Evolutionary conservation across 2,113 vertebrate species (phyloP), one percentile per base, ranked within the genome.

Genomic region (Lutjanus erythropterus): DNA sequence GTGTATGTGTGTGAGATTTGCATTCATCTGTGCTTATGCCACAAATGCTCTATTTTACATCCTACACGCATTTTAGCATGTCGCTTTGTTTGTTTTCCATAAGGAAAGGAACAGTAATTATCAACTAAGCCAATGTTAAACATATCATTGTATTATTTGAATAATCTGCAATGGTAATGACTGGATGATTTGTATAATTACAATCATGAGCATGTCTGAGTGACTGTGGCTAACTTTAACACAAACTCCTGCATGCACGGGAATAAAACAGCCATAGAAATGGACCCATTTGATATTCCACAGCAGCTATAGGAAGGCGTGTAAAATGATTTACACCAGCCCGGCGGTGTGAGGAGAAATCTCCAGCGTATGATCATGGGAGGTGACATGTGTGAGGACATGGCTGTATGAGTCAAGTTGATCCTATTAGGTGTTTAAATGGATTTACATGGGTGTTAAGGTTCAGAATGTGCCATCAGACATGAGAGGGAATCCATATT

Each of bases 391-490:
- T 81, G 81, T 83, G 88, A 87, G 71, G 81, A 84, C 74, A 42
- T 42, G 85, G 78, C 85, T 88, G 78, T 70, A 78, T 81, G 88
- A 91, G 86, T 91, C 88, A 74, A 92, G 85, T 87, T 94, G 92
- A 95, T 95, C 93, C 94, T 93, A 93, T 94, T 95, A 94, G 75
- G 81, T 81, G 88, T 90, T 89, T 91, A 93, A 95, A 92, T 94
- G 93, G 94, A 95, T 95, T 94, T 86, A 86, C 93, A 95, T 86
- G 93, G 93, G 75, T 92, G 93, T 94, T 94, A 92, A 74, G 88
- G 84, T 89, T 92, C 88, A 87, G 91, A 94, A 88, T 90, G 91
- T 74, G 72, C 80, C 86, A 88, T 93, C 88, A 90, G 88, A 92
- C 82, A 78, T 84, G 84, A 60, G 86, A 73, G 86, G 79, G 81